Base-by-base conservation (phyloP, 2,113 vertebrate species). In the Thalassarche chlororhynchos region DNA sequence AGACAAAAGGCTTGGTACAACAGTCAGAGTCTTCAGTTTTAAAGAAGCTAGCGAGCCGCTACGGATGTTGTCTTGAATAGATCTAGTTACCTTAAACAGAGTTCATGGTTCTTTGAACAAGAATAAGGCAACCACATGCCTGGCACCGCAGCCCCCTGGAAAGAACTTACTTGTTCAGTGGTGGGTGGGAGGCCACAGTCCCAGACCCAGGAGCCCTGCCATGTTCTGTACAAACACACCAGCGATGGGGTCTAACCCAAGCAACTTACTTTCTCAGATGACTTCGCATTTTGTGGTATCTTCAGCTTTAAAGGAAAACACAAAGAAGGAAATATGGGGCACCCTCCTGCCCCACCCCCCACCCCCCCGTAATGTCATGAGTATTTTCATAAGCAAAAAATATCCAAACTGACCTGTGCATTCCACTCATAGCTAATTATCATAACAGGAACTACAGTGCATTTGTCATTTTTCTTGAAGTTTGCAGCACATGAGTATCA, bases 371-470 rank as follows among this genome's bases (percentile, higher is more conserved):
- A 74, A 66, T 7, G 14, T 38, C 51, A 49, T 4, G 5, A 79
- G 4, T 61, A n/a, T 82, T 92, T 95, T 58, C 46, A 92, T 31
- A 77, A 61, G 71, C 17, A 91, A 83, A 95, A 90, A 66, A 36
- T 65, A 89, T 49, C 64, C 64, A 88, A n/a, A 77, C 21, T 40
- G 80, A 36, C 64, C 71, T 58, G 17, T 3, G 2, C 13, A 11
- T 70, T 84, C 38, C 83, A 58, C 71, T 94, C 85, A 74, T 2
- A 66, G 54, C 49, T 93, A 80, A 80, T 90, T 54, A 80, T n/a
- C 51, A 5, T 74, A 60, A 79, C 2, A 2, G 62, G 58, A 90
- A 14, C 82, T 51, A 17, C 58, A 66, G 76, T 17, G 47, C 68
- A 42, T 80, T 94, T 88, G 68, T 70, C 55, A 44, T 58, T 90